Evolutionary conservation across 2,888 invertebrate genomes (phyloP).

Genomic region (Cephalotes varians): DNA sequence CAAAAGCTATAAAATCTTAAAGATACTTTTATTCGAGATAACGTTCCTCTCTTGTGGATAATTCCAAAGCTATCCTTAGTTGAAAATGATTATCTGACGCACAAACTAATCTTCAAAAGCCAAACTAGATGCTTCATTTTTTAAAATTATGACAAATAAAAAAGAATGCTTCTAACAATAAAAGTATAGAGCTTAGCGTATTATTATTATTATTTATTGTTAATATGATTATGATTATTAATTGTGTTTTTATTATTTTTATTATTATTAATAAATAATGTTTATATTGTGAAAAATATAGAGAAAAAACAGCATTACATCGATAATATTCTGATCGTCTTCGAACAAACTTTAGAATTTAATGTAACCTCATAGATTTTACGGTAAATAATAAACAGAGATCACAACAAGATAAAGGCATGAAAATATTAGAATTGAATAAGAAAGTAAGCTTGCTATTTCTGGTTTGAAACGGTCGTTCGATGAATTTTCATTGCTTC

Average conservation of each 20-base stretch:
- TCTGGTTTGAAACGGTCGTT: not conserved
- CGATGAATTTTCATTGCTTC: conserved; percentile 44
- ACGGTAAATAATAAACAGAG: not conserved
- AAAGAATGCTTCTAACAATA: not conserved
- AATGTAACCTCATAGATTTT: not conserved
- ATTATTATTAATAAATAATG: not conserved
- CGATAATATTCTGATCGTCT: not conserved
- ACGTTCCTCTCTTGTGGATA: conserved; percentile 26
- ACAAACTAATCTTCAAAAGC: conserved; percentile 10
- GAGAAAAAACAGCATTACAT: not conserved
- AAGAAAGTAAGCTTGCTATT: conserved; percentile 8
- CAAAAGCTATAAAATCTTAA: conserved; percentile 24
- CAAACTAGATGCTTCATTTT: not conserved
- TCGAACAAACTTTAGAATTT: not conserved
- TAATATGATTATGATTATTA: not conserved
- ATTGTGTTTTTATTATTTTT: not conserved
- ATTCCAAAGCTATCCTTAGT: not conserved
- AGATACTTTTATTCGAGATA: conserved; percentile 26
- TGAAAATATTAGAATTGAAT: not conserved
- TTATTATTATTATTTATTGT: not conserved
- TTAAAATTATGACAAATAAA: not conserved
- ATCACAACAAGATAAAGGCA: not conserved
- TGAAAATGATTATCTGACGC: conserved; percentile 13
- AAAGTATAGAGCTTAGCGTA: no score
- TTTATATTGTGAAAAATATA: conserved; percentile 3